A percentile compares a stretch with the other conserved stretches of the same genome.
These are phyloP conservation scores for Poeciliopsis paucimaculata DNA, from an alignment of 2,797 vertebrate species.

Conservation along the genomic window DNA sequence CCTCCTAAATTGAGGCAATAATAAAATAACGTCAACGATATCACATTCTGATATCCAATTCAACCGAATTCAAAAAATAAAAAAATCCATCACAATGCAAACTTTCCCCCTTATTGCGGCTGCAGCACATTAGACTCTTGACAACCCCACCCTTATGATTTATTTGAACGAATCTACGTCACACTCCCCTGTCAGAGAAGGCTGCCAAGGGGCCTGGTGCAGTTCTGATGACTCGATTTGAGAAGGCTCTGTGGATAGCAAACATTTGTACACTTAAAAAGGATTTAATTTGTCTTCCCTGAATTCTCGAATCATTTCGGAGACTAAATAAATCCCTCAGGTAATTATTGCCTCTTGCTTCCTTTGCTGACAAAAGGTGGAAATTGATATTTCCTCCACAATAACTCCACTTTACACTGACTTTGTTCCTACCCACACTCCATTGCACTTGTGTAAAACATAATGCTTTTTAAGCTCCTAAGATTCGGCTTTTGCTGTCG, in stretches of 20 bases:
- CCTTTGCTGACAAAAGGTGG: constrained; percentile 22
- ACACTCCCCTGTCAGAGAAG: constrained; percentile 30
- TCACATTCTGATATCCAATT: not conserved
- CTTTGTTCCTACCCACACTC: not conserved
- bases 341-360: constrained; percentile 15
- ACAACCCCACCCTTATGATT: constrained; percentile 42
- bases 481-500: constrained; percentile 28
- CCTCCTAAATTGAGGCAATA: not conserved
- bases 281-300: not conserved
- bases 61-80: not conserved
- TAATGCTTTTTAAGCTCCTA: not conserved
- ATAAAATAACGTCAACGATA: not conserved
- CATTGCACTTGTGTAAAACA: not conserved
- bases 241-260: not conserved
- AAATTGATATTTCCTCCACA: constrained; percentile 22
- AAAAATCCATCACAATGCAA: not conserved
- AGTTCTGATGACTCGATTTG: not conserved
- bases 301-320: not conserved
- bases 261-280: constrained; percentile 2
- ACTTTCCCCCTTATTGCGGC: constrained; percentile 21
- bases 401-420: constrained; percentile 7
- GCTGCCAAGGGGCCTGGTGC: constrained; percentile 29
- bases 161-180: constrained; percentile 41
- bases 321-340: not conserved
- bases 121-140: constrained; percentile 31